phyloP scores from a whole-genome alignment of 2,888 invertebrate genomes.

The Apodemia mormo region DNA sequence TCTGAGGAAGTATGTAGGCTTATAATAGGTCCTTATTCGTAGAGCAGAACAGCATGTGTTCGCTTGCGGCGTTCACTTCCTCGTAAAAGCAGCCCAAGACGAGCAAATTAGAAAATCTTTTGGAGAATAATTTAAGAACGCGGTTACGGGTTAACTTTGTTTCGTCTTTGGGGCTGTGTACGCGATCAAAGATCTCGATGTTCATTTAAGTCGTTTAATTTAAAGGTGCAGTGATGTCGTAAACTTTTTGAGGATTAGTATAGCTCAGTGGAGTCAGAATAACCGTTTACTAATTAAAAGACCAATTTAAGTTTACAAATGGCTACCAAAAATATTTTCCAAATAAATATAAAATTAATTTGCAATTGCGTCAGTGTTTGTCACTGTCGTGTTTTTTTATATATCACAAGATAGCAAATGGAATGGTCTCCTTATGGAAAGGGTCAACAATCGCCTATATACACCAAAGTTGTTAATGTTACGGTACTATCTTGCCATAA shows the following conservation, averaged over 20 bases:
- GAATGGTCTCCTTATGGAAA: too few relatives aligned
- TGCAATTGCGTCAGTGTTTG: too few relatives aligned
- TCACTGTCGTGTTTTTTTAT: too few relatives aligned
- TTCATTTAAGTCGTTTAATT: conserved; percentile 55
- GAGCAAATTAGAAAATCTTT: conserved; percentile 79
- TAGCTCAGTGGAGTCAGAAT: conserved; percentile 3
- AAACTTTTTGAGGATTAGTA: conserved; percentile 38
- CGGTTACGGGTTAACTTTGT: conserved; percentile 61
- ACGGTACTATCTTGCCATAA: too few relatives aligned
- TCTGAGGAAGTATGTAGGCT: conserved; percentile 58
- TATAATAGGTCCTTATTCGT: conserved; percentile 58
- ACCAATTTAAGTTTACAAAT: conserved; percentile 4
- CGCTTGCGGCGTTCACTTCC: conserved; percentile 49
- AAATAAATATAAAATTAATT: neutral
- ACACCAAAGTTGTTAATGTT: too few relatives aligned
- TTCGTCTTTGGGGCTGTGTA: conserved; percentile 47
- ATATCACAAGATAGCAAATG: too few relatives aligned
- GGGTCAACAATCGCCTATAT: too few relatives aligned
- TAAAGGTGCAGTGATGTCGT: conserved; percentile 50
- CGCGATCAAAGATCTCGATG: conserved; percentile 51
- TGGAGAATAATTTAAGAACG: conserved; percentile 77
- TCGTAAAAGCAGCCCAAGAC: conserved; percentile 57
- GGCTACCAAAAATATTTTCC: neutral
- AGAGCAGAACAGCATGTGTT: conserved; percentile 55
- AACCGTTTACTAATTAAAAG: conserved; percentile 4